A percentile compares a stretch with the other conserved stretches of the same genome.
Conservation (phyloP, 2,888 invertebrate genomes). For the Aphelenchoides bicaudatus region DNA sequence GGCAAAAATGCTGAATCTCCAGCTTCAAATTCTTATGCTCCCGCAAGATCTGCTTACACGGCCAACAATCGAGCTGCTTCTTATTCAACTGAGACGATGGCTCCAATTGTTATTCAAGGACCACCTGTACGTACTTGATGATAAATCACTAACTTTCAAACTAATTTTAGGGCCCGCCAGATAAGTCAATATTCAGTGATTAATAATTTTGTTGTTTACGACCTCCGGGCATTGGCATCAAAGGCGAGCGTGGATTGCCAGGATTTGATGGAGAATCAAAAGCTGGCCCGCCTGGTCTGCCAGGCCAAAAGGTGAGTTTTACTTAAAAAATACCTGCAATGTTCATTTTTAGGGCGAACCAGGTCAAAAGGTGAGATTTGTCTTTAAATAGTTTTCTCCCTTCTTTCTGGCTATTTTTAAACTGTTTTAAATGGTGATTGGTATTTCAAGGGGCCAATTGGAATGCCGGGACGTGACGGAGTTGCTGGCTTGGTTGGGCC, state of each 20-base stretch:
- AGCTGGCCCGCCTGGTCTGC: conserved; percentile 49
- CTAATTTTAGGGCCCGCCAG: conserved; percentile 36
- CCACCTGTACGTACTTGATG: conserved; percentile 53
- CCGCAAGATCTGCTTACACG: conserved; percentile 9
- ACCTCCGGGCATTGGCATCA: background rate
- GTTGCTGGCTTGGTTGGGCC: conserved; percentile 37
- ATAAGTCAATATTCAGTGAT: too few relatives aligned
- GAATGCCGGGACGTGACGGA: conserved; percentile 35
- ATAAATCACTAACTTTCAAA: too few relatives aligned
- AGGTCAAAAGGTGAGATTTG: conserved; percentile 44
- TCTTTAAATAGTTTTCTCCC: conserved; percentile 9
- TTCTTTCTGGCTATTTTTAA: background rate
- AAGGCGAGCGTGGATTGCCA: conserved; percentile 56
- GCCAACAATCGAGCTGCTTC: conserved; percentile 15
- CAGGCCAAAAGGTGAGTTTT: conserved; percentile 39
- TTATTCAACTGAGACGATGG: conserved; percentile 10
- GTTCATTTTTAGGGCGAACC: conserved; percentile 31
- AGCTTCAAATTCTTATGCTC: conserved; percentile 6
- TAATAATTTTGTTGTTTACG: background rate
- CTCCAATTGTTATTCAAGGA: conserved; percentile 36
- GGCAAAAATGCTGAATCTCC: conserved; percentile 34
- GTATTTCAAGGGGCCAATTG: conserved; percentile 36
- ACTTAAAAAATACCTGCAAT: conserved; percentile 1
- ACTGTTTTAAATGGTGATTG: conserved; percentile 2
- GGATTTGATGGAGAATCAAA: conserved; percentile 59